These are phyloP conservation scores for Chloropsis hardwickii DNA, from an alignment of 2,113 vertebrate genomes.

Conservation along the genomic window DNA sequence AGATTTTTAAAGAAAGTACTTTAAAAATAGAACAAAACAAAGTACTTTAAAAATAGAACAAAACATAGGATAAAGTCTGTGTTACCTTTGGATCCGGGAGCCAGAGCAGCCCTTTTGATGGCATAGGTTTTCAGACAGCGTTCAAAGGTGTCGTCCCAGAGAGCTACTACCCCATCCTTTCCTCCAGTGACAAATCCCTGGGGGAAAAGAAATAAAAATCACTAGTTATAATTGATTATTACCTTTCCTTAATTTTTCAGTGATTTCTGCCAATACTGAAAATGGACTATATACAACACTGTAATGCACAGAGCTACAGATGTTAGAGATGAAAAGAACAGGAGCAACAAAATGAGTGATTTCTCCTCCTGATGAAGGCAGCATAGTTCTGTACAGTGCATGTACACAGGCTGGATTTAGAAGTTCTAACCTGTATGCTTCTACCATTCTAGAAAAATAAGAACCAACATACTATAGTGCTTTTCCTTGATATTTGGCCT, in stretches of 20 bases:
- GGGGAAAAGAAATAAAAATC: not conserved
- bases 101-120: slow-evolving; percentile 93
- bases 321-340: not conserved
- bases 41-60: not conserved
- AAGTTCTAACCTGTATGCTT: not conserved
- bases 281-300: not conserved
- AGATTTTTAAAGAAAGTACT: not conserved
- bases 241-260: not conserved
- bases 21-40: not conserved
- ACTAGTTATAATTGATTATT: not conserved
- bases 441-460: not conserved
- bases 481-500: not conserved
- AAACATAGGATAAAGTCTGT: not conserved
- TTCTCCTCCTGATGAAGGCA: not conserved
- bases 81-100: slow-evolving; percentile 96
- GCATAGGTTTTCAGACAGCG: slow-evolving; percentile 97
- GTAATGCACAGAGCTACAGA: not conserved
- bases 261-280: not conserved
- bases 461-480: not conserved
- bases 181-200: slow-evolving; percentile 98
- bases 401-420: not conserved
- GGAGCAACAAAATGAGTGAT: not conserved
- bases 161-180: slow-evolving; percentile 93
- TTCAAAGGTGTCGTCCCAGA: slow-evolving; percentile 98
- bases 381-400: not conserved